Evolutionary conservation across 2,888 invertebrate species (phyloP).

Genomic region (Arrhopalites spinosus): DNA sequence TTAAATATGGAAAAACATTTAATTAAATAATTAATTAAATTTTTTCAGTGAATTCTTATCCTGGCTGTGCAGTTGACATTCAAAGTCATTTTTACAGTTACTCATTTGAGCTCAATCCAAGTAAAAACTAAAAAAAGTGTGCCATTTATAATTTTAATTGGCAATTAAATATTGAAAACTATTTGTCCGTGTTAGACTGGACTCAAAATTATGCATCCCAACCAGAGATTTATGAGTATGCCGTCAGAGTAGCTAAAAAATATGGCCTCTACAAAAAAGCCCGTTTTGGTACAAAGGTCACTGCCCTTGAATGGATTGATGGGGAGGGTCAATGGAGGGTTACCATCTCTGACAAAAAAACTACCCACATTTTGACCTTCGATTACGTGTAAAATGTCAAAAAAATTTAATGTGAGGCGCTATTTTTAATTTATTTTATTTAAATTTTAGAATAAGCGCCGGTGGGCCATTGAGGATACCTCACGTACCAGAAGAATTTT

Average conservation of each 20-base stretch:
- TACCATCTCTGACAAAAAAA: background rate
- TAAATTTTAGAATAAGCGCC: background rate
- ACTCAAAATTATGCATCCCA: background rate
- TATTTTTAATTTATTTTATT: too few relatives aligned
- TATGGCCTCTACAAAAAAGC: background rate
- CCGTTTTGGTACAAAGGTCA: background rate
- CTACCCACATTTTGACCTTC: too few relatives aligned
- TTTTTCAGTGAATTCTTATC: too few relatives aligned
- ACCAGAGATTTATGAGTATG: background rate
- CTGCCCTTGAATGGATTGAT: background rate
- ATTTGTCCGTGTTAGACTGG: background rate
- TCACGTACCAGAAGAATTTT: background rate
- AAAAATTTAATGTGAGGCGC: too few relatives aligned
- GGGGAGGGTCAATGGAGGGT: background rate
- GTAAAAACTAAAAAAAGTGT: background rate
- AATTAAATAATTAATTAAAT: too few relatives aligned
- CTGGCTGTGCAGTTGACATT: background rate
- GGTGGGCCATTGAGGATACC: background rate
- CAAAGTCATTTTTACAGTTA: background rate
- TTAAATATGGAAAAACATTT: too few relatives aligned
- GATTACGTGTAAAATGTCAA: too few relatives aligned
- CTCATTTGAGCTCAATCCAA: conserved; percentile 6
- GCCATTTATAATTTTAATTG: too few relatives aligned
- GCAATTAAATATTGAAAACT: too few relatives aligned
- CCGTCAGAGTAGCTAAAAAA: background rate